phyloP scores from a whole-genome alignment of 2,113 vertebrate species.

The Coreoperca whiteheadi region DNA sequence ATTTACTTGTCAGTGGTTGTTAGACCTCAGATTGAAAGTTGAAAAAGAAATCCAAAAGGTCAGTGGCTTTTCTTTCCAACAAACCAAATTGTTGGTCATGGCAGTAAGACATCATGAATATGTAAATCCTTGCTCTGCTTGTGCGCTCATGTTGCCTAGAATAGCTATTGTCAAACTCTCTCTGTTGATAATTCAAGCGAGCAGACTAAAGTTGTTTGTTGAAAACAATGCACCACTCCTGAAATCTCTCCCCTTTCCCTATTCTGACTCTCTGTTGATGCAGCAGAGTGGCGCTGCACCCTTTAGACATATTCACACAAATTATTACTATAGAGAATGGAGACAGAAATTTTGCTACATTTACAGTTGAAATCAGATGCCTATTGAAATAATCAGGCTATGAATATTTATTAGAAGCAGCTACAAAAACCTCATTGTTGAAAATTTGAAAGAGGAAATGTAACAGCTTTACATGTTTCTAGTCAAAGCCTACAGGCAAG shows the following conservation, averaged over 20 bases:
- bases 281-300: not conserved
- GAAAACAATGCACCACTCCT: conserved; percentile 2
- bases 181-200: not conserved
- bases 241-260: conserved; percentile 1
- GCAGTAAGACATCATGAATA: conserved; percentile 34
- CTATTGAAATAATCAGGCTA: conserved; percentile 27
- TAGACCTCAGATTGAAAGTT: not conserved
- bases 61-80: not conserved
- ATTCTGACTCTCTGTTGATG: conserved; percentile 11
- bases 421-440: conserved; percentile 5
- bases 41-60: not conserved
- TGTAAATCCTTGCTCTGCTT: not conserved
- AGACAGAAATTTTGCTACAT: not conserved
- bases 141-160: conserved; percentile 1
- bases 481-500: not conserved
- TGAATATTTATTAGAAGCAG: conserved; percentile 34
- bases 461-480: not conserved
- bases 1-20: not conserved
- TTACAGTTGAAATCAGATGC: conserved; percentile 7
- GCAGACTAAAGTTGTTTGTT: not conserved
- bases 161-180: not conserved
- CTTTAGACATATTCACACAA: conserved; percentile 12
- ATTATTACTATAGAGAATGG: not conserved
- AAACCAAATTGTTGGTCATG: not conserved
- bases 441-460: not conserved